These are phyloP conservation scores for Balanococcus diminutus DNA, from an alignment of 2,888 invertebrate species.

Conservation along the genomic window DNA sequence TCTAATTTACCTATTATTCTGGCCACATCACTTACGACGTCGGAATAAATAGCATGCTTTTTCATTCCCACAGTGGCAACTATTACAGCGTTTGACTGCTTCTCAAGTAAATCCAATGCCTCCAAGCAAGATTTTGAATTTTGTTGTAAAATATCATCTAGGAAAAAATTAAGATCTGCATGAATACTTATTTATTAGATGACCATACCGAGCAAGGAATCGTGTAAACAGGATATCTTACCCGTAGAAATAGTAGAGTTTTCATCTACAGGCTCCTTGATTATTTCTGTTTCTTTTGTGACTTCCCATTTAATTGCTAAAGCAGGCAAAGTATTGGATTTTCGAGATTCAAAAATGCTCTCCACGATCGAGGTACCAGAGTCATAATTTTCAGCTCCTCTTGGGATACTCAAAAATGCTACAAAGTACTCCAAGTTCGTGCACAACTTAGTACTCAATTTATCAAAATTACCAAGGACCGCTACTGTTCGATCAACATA, in stretches of 20 bases:
- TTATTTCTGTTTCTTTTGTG: conserved; percentile 79
- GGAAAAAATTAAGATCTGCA: conserved; percentile 63
- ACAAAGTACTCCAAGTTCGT: conserved; percentile 74
- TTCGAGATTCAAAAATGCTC: conserved; percentile 67
- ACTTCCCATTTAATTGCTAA: conserved; percentile 93
- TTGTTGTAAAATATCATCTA: conserved; percentile 65
- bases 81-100: conserved; percentile 67
- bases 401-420: conserved; percentile 87
- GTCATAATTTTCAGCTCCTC: conserved; percentile 83
- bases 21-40: conserved; percentile 75
- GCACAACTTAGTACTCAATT: conserved; percentile 67
- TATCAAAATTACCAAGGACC: conserved; percentile 80
- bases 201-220: background rate
- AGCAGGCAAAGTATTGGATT: conserved; percentile 73
- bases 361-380: conserved; percentile 79
- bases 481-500: conserved; percentile 76
- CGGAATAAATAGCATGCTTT: conserved; percentile 68
- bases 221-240: background rate
- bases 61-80: conserved; percentile 86
- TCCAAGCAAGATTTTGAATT: conserved; percentile 73
- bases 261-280: conserved; percentile 66
- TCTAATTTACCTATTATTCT: conserved; percentile 63
- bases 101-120: conserved; percentile 71
- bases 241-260: conserved; percentile 70
- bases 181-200: background rate